A percentile compares a stretch with the other conserved stretches of the same genome.
phyloP scores from a whole-genome alignment of 2,797 vertebrate species.

The Tolypeutes matacus region DNA sequence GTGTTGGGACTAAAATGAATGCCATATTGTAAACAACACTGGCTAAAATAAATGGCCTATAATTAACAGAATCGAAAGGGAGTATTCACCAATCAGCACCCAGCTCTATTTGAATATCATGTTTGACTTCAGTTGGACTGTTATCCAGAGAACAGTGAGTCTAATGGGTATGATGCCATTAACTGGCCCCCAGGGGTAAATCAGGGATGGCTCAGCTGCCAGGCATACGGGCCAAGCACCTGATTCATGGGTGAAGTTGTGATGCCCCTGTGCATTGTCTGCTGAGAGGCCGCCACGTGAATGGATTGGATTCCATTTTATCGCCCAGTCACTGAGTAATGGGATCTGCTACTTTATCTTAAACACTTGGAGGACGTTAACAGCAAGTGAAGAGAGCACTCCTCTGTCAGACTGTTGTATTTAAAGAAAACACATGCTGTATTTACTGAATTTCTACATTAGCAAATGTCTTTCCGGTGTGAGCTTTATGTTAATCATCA shows the following conservation, averaged over 20 bases:
- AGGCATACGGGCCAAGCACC: background rate
- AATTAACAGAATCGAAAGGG: slow-evolving; percentile 3
- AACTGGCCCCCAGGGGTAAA: background rate
- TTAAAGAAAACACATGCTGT: slow-evolving; percentile 6
- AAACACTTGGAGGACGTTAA: background rate
- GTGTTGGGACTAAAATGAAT: background rate
- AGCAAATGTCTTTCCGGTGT: background rate
- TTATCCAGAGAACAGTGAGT: background rate
- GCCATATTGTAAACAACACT: background rate
- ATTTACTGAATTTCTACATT: background rate
- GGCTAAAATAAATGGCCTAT: background rate
- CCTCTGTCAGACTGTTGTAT: background rate
- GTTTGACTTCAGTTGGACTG: background rate
- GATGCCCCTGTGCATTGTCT: background rate
- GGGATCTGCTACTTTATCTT: background rate
- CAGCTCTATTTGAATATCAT: background rate
- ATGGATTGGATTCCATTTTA: background rate
- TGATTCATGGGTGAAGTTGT: rapidly evolving
- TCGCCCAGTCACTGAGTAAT: background rate
- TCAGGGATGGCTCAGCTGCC: background rate
- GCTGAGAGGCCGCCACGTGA: background rate
- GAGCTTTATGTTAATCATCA: slow-evolving; percentile 24
- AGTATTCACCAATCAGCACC: background rate
- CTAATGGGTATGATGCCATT: background rate
- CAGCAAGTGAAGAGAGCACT: background rate